Conservation (phyloP, 2,888 invertebrate species). For the Microctonus brassicae region DNA sequence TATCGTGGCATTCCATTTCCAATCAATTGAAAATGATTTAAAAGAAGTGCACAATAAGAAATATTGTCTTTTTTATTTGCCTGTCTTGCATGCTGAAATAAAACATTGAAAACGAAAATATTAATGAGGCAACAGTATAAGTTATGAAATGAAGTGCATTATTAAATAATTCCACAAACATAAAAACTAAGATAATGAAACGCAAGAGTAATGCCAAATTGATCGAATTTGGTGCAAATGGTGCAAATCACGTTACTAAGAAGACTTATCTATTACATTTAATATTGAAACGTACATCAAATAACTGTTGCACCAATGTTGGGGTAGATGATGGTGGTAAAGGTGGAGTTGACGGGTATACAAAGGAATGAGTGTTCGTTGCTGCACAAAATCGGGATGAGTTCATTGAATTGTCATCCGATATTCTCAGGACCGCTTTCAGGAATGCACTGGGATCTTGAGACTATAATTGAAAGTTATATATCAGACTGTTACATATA, state of each 20-base stretch:
- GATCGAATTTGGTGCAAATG: too few species aligned
- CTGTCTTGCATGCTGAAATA: constrained; percentile 60
- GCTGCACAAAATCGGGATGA: constrained; percentile 41
- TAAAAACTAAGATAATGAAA: too few species aligned
- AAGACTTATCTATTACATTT: not conserved
- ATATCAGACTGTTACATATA: not conserved
- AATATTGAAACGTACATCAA: constrained; percentile 59
- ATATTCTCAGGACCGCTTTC: constrained; percentile 65
- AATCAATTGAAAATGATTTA: constrained; percentile 69
- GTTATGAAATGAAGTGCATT: too few species aligned
- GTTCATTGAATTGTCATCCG: constrained; percentile 55
- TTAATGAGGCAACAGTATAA: constrained; percentile 29
- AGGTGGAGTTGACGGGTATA: constrained; percentile 47
- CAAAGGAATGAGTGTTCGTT: constrained; percentile 46
- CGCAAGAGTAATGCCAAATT: too few species aligned
- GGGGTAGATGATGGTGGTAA: constrained; percentile 55
- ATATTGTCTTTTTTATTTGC: constrained; percentile 50
- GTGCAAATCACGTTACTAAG: too few species aligned
- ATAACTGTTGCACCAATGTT: constrained; percentile 66
- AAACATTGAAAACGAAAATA: not conserved
- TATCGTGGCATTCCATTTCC: constrained; percentile 70
- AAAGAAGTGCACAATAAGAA: constrained; percentile 64
- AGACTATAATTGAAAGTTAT: constrained; percentile 48
- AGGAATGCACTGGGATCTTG: constrained; percentile 66
- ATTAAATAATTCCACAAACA: too few species aligned